These are phyloP conservation scores for Panthera leo DNA, from an alignment of 2,113 vertebrate genomes.

Conservation along the genomic window DNA sequence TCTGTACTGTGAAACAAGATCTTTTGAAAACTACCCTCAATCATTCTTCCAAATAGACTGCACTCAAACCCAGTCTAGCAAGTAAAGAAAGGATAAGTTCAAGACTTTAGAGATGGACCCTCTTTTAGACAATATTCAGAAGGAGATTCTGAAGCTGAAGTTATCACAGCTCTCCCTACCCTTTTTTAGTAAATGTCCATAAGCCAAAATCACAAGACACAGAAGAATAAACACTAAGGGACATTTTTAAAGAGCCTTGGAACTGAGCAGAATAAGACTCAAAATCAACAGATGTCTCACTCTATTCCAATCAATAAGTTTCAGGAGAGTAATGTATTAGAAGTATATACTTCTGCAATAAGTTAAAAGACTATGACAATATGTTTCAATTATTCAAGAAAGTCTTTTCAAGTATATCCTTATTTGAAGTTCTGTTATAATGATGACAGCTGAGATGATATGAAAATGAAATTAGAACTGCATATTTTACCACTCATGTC, in stretches of 20 bases:
- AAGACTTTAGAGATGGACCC: neutral
- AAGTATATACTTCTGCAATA: neutral
- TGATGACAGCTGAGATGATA: neutral
- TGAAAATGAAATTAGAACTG: neutral
- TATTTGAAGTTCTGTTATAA: neutral
- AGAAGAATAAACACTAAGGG: neutral
- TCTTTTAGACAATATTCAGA: neutral
- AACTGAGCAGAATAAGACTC: neutral
- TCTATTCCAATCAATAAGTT: neutral
- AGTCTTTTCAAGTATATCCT: neutral
- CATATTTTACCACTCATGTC: neutral
- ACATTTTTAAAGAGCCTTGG: neutral
- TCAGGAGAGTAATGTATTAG: neutral
- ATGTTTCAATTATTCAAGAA: neutral
- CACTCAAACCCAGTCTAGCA: neutral
- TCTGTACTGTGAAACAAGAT: neutral
- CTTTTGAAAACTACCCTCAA: neutral
- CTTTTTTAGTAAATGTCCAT: neutral
- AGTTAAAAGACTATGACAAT: neutral
- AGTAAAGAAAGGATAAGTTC: neutral
- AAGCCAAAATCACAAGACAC: neutral
- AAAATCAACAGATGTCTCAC: neutral
- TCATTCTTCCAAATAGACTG: neutral
- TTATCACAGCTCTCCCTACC: neutral
- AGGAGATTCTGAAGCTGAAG: neutral